phyloP scores from a whole-genome alignment of 2,797 vertebrate genomes.

The Heteromormyrus szaboi region DNA sequence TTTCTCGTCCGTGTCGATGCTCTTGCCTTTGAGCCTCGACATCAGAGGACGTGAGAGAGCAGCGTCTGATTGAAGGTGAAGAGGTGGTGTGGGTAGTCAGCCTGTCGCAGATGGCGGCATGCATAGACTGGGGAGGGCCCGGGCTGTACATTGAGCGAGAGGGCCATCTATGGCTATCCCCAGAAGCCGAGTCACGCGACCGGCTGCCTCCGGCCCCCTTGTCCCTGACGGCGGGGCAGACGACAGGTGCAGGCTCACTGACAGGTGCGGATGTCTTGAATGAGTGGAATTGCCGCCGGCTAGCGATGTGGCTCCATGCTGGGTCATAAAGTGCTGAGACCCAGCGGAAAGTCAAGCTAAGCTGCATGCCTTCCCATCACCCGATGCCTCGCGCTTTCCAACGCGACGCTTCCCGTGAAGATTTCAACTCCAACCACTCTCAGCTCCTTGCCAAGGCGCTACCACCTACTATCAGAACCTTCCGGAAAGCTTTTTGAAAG shows the following conservation, averaged over 20 bases:
- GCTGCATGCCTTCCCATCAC: constrained; percentile 55
- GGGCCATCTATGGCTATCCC: constrained; percentile 63
- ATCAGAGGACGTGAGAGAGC: constrained; percentile 24
- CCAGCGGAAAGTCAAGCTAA: constrained; percentile 51
- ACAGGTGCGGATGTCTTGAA: constrained; percentile 69
- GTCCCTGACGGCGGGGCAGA: constrained; percentile 37
- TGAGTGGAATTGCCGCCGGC: constrained; percentile 60
- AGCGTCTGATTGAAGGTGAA: constrained; percentile 7
- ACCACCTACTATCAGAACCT: constrained; percentile 1
- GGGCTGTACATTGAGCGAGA: constrained; percentile 30
- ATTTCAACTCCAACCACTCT: constrained; percentile 38
- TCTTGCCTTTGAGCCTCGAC: neutral
- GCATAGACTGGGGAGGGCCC: neutral
- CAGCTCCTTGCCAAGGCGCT: neutral
- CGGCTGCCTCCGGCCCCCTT: constrained; percentile 42
- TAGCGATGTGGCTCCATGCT: constrained; percentile 52
- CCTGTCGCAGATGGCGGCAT: constrained; percentile 21
- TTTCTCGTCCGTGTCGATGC: neutral
- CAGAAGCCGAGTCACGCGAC: constrained; percentile 42
- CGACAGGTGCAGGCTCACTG: constrained; percentile 63
- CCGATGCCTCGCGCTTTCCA: constrained; percentile 45
- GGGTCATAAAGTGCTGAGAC: constrained; percentile 62
- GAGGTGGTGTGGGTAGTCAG: constrained; percentile 13
- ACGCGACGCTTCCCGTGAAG: constrained; percentile 42
- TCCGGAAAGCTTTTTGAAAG: constrained; percentile 8